Conservation (phyloP, 1,140 invertebrate species). For the Bacillus rossius region DNA sequence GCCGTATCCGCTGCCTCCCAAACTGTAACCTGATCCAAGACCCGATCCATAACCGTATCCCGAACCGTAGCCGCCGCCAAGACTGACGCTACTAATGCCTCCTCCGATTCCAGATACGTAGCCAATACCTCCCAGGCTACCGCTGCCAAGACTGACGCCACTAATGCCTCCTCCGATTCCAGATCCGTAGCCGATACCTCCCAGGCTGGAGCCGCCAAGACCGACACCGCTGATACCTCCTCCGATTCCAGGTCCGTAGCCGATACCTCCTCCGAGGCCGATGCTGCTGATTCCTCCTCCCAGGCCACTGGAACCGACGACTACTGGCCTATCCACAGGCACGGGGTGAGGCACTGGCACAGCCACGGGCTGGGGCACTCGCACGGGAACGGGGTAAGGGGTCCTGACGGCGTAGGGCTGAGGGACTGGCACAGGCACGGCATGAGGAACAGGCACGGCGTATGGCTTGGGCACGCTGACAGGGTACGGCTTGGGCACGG, state of each 20-base stretch:
- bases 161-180: no score
- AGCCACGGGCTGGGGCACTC: neutral
- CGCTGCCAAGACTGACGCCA: no score
- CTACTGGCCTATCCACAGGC: neutral
- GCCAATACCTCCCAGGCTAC: no score
- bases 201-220: no score
- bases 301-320: neutral
- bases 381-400: neutral
- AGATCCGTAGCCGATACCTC: no score
- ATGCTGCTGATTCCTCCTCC: neutral
- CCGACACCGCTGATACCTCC: no score
- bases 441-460: slow-evolving; percentile 2
- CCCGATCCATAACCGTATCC: no score
- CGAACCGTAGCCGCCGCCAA: no score
- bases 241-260: neutral
- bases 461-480: slow-evolving; percentile 3
- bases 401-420: neutral
- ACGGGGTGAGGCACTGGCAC: slow-evolving; percentile 3
- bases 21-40: no score
- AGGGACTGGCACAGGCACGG: slow-evolving; percentile 5
- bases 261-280: neutral
- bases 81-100: no score
- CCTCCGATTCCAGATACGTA: no score
- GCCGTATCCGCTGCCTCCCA: no score
- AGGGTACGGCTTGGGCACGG: slow-evolving; percentile 2